Evolutionary conservation across 2,113 vertebrate genomes (phyloP).

Genomic region (Carettochelys insculpta): DNA sequence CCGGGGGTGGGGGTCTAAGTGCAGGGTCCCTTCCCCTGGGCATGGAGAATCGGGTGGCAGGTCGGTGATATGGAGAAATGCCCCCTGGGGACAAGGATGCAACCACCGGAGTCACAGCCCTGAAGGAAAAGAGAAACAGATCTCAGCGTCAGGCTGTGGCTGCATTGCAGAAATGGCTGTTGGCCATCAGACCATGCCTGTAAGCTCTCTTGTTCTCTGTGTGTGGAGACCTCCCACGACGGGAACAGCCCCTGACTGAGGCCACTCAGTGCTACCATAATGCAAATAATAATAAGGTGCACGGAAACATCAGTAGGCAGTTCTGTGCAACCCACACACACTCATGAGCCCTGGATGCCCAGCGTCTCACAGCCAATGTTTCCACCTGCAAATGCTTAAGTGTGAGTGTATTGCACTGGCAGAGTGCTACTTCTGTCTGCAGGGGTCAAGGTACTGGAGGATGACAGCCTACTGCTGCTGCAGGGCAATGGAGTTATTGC

Average conservation of each 20-base stretch:
- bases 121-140: neutral
- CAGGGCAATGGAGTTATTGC: neutral
- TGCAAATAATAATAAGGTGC: neutral
- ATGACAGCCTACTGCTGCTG: neutral
- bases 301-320: neutral
- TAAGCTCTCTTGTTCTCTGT: neutral
- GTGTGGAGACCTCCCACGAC: neutral
- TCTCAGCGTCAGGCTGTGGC: neutral
- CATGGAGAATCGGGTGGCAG: neutral
- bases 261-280: neutral
- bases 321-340: neutral
- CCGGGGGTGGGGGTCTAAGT: neutral
- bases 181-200: neutral
- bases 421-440: neutral
- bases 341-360: neutral
- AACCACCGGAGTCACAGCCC: neutral
- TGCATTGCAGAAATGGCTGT: neutral
- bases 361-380: neutral
- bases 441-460: neutral
- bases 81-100: neutral
- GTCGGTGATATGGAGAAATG: neutral
- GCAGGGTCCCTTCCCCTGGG: neutral
- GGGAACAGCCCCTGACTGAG: neutral
- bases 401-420: neutral
- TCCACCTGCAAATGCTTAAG: neutral